These are phyloP conservation scores for Falco punctatus DNA, from an alignment of 2,113 vertebrate genomes.

Conservation along the genomic window DNA sequence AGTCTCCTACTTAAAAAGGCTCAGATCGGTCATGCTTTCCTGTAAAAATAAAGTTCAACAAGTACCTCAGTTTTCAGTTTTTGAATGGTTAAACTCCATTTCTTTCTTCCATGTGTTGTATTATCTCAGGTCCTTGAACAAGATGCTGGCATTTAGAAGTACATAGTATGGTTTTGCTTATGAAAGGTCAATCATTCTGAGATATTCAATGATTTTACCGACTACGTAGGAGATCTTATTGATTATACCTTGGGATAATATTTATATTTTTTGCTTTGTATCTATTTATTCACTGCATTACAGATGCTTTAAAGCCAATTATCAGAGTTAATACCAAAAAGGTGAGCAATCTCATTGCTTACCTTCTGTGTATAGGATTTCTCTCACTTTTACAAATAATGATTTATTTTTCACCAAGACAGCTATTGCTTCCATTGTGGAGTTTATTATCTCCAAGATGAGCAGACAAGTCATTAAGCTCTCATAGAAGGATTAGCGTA, in stretches of 20 bases:
- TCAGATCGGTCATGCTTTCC: not conserved
- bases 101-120: not conserved
- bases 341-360: conserved; percentile 35
- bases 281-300: conserved; percentile 44
- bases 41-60: not conserved
- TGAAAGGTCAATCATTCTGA: conserved; percentile 4
- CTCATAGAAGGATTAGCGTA: conserved; percentile 71
- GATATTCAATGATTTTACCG: conserved; percentile 48
- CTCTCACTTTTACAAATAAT: conserved; percentile 75
- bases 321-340: conserved; percentile 58
- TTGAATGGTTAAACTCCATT: not conserved
- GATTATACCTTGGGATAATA: conserved; percentile 49
- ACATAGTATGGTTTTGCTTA: not conserved
- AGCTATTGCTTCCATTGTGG: conserved; percentile 70
- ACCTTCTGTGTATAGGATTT: conserved; percentile 67
- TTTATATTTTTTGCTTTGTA: conserved; percentile 39
- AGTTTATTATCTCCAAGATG: conserved; percentile 79
- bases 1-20: not conserved
- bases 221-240: conserved; percentile 23
- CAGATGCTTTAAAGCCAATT: conserved; percentile 43
- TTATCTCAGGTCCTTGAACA: not conserved
- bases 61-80: not conserved
- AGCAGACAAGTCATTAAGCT: conserved; percentile 77
- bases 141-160: not conserved
- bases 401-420: conserved; percentile 77